phyloP scores from a whole-genome alignment of 64 coral and sea anemone genomes.

The Stylophora pistillata region DNA sequence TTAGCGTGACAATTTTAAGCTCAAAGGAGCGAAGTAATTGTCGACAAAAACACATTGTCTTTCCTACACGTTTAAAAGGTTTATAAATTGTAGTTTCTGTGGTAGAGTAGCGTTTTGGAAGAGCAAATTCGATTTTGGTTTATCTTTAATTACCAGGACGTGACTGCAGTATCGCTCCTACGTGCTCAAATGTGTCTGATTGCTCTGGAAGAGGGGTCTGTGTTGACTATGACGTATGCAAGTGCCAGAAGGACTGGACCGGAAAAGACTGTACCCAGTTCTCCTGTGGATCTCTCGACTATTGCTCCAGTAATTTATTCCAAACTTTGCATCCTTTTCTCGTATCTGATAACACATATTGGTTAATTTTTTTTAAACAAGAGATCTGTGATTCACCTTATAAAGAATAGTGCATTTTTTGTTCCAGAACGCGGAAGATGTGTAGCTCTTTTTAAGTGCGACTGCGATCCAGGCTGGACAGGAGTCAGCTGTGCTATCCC shows the following conservation, averaged over 20 bases:
- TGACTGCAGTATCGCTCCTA: conserved; percentile 57
- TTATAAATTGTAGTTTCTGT: too few relatives aligned
- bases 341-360: neutral
- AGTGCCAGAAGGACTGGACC: conserved; percentile 62
- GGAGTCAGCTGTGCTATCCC: conserved; percentile 56
- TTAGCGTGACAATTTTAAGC: too few relatives aligned
- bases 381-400: too few relatives aligned
- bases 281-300: conserved; percentile 55
- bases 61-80: too few relatives aligned
- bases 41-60: too few relatives aligned
- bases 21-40: too few relatives aligned
- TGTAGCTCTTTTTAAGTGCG: conserved; percentile 31
- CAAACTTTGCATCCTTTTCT: neutral
- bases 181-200: conserved; percentile 46
- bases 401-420: too few relatives aligned
- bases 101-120: too few relatives aligned
- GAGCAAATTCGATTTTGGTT: neutral
- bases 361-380: too few relatives aligned
- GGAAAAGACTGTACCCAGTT: conserved; percentile 54
- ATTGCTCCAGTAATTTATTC: conserved; percentile 49
- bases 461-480: conserved; percentile 53
- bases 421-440: conserved; percentile 43
- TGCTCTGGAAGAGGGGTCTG: conserved; percentile 54
- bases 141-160: neutral
- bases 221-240: conserved; percentile 64